Conservation (phyloP, 1,140 invertebrate species). For the Drosophila leontia region DNA sequence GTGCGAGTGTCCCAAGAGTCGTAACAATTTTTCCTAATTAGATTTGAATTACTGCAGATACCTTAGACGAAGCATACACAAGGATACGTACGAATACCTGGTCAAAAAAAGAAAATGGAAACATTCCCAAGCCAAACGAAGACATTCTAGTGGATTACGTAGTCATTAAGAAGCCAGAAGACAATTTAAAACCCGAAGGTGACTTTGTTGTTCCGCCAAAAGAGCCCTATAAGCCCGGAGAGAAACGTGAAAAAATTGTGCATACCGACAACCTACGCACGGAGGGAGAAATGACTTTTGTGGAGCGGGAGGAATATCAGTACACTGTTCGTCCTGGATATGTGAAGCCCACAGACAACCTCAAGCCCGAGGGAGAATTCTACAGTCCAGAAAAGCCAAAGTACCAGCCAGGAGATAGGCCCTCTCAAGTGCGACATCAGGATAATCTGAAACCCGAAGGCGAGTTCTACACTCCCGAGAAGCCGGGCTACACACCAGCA, state of each 20-base stretch:
- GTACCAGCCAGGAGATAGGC: constrained; percentile 66
- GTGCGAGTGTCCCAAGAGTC: background rate
- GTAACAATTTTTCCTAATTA: background rate
- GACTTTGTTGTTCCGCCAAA: constrained; percentile 86
- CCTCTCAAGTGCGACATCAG: constrained; percentile 84
- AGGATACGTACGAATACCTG: constrained; percentile 92
- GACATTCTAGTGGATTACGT: constrained; percentile 73
- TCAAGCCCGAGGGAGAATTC: constrained; percentile 88
- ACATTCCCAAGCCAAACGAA: constrained; percentile 86
- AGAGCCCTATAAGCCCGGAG: constrained; percentile 78
- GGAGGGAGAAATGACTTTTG: constrained; percentile 86
- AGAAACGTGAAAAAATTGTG: constrained; percentile 65
- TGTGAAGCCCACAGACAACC: constrained; percentile 87
- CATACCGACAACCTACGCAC: constrained; percentile 87
- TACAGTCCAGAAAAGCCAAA: constrained; percentile 82
- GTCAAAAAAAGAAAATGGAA: constrained; percentile 92
- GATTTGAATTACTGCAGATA: constrained; percentile 40
- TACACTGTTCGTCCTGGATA: constrained; percentile 86
- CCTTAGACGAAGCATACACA: constrained; percentile 87
- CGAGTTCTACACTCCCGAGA: constrained; percentile 87
- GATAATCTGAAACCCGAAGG: constrained; percentile 89
- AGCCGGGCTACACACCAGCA: constrained; percentile 86
- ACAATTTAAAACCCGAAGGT: constrained; percentile 87
- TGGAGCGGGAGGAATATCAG: constrained; percentile 85
- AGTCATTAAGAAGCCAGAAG: constrained; percentile 86